phyloP scores from a whole-genome alignment of 2,797 vertebrate species.

The Telmatherina bonti region DNA sequence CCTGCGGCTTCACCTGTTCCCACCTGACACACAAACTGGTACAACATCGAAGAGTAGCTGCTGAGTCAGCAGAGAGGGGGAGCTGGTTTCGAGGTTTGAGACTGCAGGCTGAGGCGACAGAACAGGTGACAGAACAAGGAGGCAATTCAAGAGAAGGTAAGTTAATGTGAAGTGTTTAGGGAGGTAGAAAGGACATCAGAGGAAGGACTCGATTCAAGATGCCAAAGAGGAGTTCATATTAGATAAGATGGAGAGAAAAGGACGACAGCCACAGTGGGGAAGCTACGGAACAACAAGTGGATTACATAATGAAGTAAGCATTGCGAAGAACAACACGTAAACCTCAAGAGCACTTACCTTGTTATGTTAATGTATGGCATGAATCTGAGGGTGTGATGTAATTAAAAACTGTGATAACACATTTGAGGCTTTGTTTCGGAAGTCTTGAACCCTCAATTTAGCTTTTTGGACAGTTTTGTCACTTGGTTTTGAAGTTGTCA shows the following conservation, averaged over 20 bases:
- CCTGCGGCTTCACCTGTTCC: conserved; percentile 71
- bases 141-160: conserved; percentile 48
- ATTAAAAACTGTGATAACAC: conserved; percentile 49
- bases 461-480: neutral
- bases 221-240: conserved; percentile 19
- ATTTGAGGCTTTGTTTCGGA: conserved; percentile 21
- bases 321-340: conserved; percentile 36
- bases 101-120: conserved; percentile 41
- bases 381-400: conserved; percentile 34
- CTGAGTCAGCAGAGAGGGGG: conserved; percentile 59
- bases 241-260: conserved; percentile 16
- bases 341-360: conserved; percentile 49
- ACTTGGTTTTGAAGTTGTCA: neutral
- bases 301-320: conserved; percentile 43
- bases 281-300: conserved; percentile 12
- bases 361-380: conserved; percentile 42
- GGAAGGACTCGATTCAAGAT: conserved; percentile 3
- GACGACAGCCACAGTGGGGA: conserved; percentile 18
- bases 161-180: conserved; percentile 58
- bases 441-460: neutral
- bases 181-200: conserved; percentile 34
- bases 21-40: conserved; percentile 66
- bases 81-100: conserved; percentile 8
- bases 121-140: conserved; percentile 38
- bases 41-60: conserved; percentile 60